phyloP scores from a whole-genome alignment of 2,797 vertebrate genomes.

The Delichon dasypus region DNA sequence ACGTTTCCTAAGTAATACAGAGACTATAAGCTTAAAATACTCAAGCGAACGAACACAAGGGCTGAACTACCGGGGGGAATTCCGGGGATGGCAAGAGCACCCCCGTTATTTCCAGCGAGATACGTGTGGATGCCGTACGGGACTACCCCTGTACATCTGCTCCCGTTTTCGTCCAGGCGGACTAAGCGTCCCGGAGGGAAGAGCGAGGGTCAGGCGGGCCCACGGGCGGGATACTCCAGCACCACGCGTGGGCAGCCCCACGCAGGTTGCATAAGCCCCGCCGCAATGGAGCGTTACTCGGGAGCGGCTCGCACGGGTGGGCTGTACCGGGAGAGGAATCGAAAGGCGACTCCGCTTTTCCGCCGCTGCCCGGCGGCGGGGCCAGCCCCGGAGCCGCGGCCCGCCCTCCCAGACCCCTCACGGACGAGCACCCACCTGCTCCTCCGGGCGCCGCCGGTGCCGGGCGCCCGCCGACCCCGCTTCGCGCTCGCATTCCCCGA shows the following conservation, averaged over 20 bases:
- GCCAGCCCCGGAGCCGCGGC: not conserved
- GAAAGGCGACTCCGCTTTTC: not conserved
- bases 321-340: not conserved
- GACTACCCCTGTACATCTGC: not conserved
- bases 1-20: not conserved
- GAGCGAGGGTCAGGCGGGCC: not conserved
- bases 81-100: not conserved
- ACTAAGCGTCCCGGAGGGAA: not conserved
- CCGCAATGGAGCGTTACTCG: not conserved
- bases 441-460: not conserved
- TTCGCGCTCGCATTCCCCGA: not conserved
- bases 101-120: not conserved
- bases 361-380: rapidly evolving
- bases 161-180: not conserved
- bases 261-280: conserved; percentile 35
- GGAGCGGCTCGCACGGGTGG: not conserved
- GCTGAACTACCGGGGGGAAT: not conserved
- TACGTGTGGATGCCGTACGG: not conserved
- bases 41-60: rapidly evolving
- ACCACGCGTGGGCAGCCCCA: not conserved
- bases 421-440: conserved; percentile 37
- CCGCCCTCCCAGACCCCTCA: not conserved
- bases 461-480: not conserved
- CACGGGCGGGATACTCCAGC: not conserved
- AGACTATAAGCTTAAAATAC: not conserved